Percentiles rank a stretch among this genome's conserved stretches.
These are phyloP conservation scores for Meiosimyza platycephala DNA, from an alignment of 2,888 invertebrate species.

Conservation along the genomic window DNA sequence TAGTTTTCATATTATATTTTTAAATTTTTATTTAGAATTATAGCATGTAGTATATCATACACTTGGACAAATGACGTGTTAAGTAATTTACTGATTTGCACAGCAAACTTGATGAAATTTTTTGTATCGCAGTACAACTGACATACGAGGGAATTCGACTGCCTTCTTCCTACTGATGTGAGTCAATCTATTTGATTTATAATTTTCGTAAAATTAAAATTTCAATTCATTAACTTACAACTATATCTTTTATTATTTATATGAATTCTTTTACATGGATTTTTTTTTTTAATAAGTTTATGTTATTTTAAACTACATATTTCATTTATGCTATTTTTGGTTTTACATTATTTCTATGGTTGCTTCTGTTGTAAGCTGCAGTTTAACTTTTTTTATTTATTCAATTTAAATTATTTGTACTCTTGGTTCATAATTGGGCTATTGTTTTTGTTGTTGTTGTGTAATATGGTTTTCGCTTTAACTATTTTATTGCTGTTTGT, in stretches of 20 bases:
- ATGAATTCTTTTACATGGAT: too few species aligned
- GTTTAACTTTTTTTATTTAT: constrained; percentile 58
- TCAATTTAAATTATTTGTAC: constrained; percentile 65
- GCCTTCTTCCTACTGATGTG: too few species aligned
- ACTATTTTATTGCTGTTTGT: constrained; percentile 39
- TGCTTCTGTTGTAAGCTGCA: constrained; percentile 60
- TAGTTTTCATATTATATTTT: too few species aligned
- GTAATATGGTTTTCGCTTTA: constrained; percentile 40
- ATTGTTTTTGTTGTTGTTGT: constrained; percentile 54
- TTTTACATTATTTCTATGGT: constrained; percentile 45
- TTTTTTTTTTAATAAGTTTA: constrained; percentile 30
- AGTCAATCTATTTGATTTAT: too few species aligned
- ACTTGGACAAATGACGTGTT: too few species aligned
- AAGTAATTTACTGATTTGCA: too few species aligned
- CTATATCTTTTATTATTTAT: too few species aligned
- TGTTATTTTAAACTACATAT: constrained; percentile 38
- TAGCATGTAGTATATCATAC: too few species aligned
- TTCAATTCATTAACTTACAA: constrained; percentile 60
- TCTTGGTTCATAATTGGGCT: constrained; percentile 68
- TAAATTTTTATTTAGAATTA: too few species aligned
- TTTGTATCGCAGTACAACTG: too few species aligned
- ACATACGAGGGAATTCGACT: too few species aligned
- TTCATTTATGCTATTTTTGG: constrained; percentile 33
- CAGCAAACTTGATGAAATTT: too few species aligned
- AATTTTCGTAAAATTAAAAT: constrained; percentile 54